These are phyloP conservation scores for Agapornis roseicollis DNA, from an alignment of 2,113 vertebrate genomes.

Conservation along the genomic window DNA sequence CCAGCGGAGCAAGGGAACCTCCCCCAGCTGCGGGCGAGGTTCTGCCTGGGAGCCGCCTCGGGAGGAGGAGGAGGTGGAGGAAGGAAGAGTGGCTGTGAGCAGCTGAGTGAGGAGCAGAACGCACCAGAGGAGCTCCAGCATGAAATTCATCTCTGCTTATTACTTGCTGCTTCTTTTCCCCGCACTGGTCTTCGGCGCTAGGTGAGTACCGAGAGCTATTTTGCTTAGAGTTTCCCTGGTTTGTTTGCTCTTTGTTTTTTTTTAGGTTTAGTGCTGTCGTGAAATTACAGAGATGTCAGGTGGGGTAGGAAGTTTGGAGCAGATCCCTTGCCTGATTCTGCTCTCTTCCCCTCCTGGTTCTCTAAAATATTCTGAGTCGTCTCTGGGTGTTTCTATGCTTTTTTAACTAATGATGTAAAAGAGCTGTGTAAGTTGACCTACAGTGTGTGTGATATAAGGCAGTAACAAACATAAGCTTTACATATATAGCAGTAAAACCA, in stretches of 20 bases:
- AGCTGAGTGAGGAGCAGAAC: not conserved
- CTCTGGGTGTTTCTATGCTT: not conserved
- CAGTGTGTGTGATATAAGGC: not conserved
- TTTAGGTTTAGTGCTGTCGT: not conserved
- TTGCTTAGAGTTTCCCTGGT: not conserved
- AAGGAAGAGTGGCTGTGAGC: not conserved
- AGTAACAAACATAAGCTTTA: not conserved
- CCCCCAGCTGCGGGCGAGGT: not conserved
- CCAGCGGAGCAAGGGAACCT: not conserved
- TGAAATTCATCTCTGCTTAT: constrained; percentile 71
- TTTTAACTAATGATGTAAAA: not conserved
- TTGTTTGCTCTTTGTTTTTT: not conserved
- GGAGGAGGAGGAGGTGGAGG: not conserved
- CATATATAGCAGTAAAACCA: not conserved
- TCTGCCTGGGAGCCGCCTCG: not conserved
- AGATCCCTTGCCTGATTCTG: not conserved
- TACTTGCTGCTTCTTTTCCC: constrained; percentile 74
- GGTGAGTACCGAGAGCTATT: constrained; percentile 69
- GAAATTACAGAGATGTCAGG: not conserved
- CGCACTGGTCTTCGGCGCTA: constrained; percentile 63
- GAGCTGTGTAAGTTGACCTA: not conserved
- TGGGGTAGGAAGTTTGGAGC: constrained; percentile 20
- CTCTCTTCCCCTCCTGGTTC: not conserved
- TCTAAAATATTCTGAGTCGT: not conserved
- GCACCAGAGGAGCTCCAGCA: not conserved